phyloP scores from a whole-genome alignment of 35 echinoderm and acorn worm genomes.

The Antedon bifida region DNA sequence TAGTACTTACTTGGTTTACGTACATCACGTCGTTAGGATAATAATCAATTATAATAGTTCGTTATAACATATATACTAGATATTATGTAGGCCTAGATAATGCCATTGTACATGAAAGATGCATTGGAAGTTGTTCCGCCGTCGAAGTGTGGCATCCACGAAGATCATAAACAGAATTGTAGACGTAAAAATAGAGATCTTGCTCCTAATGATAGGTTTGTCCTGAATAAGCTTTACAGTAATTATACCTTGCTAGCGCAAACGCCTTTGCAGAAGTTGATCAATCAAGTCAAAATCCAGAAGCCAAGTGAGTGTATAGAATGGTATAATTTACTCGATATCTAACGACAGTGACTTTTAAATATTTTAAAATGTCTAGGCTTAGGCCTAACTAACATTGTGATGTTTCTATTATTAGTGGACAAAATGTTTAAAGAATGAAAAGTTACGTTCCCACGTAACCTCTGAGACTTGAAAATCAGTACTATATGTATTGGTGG shows the following conservation, averaged over 20 bases:
- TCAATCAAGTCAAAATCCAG: not conserved
- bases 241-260: not conserved
- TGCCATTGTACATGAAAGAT: not conserved
- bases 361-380: too few species aligned
- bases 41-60: too few species aligned
- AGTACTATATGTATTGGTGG: too few species aligned
- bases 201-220: not conserved
- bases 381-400: too few species aligned
- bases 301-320: not conserved
- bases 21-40: too few species aligned
- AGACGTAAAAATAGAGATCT: not conserved
- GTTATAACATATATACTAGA: too few species aligned
- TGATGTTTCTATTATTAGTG: too few species aligned
- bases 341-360: too few species aligned
- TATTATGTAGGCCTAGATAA: not conserved
- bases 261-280: not conserved
- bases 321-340: not conserved
- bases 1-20: too few species aligned
- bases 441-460: too few species aligned
- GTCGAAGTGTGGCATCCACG: not conserved
- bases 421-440: too few species aligned
- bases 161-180: not conserved
- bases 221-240: not conserved
- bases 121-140: not conserved
- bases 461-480: too few species aligned